Conservation (phyloP, 2,888 invertebrate species). For the Agrilus biguttatus region DNA sequence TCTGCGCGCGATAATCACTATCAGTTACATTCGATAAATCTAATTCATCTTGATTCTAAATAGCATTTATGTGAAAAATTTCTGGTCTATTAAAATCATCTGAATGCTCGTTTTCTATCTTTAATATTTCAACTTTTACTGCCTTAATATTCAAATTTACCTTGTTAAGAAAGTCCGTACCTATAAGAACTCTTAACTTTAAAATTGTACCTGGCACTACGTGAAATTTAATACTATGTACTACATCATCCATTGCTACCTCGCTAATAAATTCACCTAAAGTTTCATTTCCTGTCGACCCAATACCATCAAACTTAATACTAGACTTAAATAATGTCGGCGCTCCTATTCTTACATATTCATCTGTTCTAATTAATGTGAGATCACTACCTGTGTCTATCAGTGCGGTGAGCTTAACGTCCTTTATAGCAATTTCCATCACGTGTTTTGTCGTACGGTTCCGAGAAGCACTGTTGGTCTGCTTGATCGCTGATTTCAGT, state of each 20-base stretch:
- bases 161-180: slow-evolving; percentile 1
- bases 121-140: neutral
- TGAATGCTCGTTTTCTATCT: neutral
- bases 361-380: no score
- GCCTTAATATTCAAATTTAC: neutral
- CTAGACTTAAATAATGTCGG: no score
- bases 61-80: slow-evolving; percentile 1
- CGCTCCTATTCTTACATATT: no score
- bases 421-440: neutral
- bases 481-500: neutral
- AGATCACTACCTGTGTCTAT: neutral
- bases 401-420: no score
- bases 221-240: neutral
- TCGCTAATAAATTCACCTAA: neutral
- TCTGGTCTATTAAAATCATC: slow-evolving; percentile 1
- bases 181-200: neutral
- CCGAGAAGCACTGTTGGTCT: neutral
- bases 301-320: neutral
- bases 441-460: neutral
- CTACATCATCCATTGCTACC: neutral
- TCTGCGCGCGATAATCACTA: neutral
- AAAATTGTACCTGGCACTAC: neutral
- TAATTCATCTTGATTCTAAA: neutral
- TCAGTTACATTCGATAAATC: neutral
- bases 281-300: neutral